A percentile compares a stretch with the other conserved stretches of the same genome.
Conservation (phyloP, 2,888 invertebrate species). For the Peribatodes rhomboidaria region DNA sequence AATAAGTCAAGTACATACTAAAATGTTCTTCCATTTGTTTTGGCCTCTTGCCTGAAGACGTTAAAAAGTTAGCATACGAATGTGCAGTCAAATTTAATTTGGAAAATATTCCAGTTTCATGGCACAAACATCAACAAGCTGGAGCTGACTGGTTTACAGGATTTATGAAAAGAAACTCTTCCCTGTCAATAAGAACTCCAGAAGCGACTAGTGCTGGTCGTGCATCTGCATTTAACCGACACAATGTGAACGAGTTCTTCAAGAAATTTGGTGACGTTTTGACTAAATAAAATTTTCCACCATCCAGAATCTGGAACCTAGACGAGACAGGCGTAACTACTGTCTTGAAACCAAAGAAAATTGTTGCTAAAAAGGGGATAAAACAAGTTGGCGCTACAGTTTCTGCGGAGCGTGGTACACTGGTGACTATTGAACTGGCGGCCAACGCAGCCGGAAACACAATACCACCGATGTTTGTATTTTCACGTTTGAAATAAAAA, state of each 20-base stretch:
- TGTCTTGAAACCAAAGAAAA: slow-evolving; percentile 45
- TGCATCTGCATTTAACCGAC: slow-evolving; percentile 31
- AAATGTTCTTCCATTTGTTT: slow-evolving; percentile 25
- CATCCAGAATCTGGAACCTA: slow-evolving; percentile 25
- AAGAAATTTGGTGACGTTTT: slow-evolving; percentile 2
- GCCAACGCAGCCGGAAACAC: no score
- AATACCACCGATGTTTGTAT: no score
- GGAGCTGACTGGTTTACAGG: slow-evolving; percentile 38
- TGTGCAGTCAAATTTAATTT: slow-evolving; percentile 24
- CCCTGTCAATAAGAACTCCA: slow-evolving; percentile 24
- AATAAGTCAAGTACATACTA: slow-evolving; percentile 29
- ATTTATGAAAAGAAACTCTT: slow-evolving; percentile 37
- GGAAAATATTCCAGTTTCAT: slow-evolving; percentile 20
- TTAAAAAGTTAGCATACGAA: slow-evolving; percentile 25
- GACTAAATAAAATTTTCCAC: not conserved
- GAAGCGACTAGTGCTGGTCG: slow-evolving; percentile 35
- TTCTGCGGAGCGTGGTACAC: slow-evolving; percentile 60
- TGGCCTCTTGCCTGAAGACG: slow-evolving; percentile 24
- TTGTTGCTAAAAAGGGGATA: slow-evolving; percentile 41
- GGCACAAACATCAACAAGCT: slow-evolving; percentile 38
- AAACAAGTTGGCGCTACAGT: slow-evolving; percentile 59
- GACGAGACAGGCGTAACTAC: slow-evolving; percentile 49
- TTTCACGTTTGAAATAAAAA: no score
- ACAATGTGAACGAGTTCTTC: not conserved
- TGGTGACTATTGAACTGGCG: slow-evolving; percentile 56